Percentiles rank a stretch among this genome's conserved stretches.
Evolutionary conservation across 2,888 invertebrate genomes (phyloP).

Genomic region (Margaritifera margaritifera): DNA sequence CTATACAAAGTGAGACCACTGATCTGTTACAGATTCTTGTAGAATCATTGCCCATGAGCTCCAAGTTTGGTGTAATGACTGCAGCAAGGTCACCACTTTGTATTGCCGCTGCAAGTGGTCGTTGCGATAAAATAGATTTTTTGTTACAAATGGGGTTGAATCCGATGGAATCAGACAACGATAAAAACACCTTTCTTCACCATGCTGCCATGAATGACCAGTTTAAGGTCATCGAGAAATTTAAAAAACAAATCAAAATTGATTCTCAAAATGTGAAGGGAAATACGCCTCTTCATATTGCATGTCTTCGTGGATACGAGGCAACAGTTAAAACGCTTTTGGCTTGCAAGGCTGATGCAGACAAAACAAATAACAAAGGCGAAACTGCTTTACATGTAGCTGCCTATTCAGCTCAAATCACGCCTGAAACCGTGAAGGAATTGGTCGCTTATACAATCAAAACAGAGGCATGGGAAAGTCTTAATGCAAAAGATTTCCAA

Average conservation of each 20-base stretch:
- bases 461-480: constrained; percentile 63
- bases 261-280: constrained; percentile 55
- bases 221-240: constrained; percentile 43
- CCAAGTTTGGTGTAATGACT: neutral
- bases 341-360: constrained; percentile 54
- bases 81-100: constrained; percentile 52
- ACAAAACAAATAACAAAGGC: constrained; percentile 54
- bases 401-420: constrained; percentile 37
- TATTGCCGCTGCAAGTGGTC: constrained; percentile 53
- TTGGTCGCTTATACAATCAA: constrained; percentile 62
- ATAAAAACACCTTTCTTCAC: constrained; percentile 63
- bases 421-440: constrained; percentile 39
- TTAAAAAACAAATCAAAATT: constrained; percentile 37
- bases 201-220: constrained; percentile 60
- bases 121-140: constrained; percentile 48
- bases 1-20: constrained; percentile 49
- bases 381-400: constrained; percentile 64
- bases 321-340: constrained; percentile 49
- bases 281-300: constrained; percentile 67
- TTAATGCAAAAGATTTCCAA: constrained; percentile 56
- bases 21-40: constrained; percentile 40
- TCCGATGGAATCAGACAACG: constrained; percentile 46
- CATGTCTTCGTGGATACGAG: constrained; percentile 55
- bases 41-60: neutral
- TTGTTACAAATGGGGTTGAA: constrained; percentile 54